Evolutionary conservation across 2,113 vertebrate species (phyloP), one percentile per base, ranked within the genome.

Genomic region (Chlamydotis undulata): DNA sequence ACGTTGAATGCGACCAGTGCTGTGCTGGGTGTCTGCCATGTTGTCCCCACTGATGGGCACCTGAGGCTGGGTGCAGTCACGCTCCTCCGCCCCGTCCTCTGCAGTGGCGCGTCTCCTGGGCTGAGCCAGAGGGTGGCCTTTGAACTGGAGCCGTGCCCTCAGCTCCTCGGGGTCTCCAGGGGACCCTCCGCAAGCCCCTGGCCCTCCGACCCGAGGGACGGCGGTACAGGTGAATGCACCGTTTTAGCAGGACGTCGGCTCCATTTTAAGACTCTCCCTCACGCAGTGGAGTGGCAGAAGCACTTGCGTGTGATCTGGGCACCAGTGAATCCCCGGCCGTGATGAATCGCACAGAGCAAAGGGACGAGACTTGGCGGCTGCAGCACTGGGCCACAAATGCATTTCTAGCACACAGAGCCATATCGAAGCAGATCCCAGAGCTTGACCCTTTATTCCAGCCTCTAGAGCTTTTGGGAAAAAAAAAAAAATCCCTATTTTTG

Each of bases 291-390:
- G 14, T 2, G 10, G 18, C 3, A 29, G 68, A 47, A 74, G 49
- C 6, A 2, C 53, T 79, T 41, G 19, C 19, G 4, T 10, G 28
- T 18, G 45, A 43, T 60, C 35, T 65, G 60, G 23, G 43, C n/a
- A 29, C n/a, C 5, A 39, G 0, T 79, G 55, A 64, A 33, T 50
- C 49, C n/a, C 49, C 5, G 45, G 19, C 23, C 1, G 0, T n/a
- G 56, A 52, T 1, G 19, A 87, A 6, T 28, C 5, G 43, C 57
- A 2, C 17, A 10, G 21, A 43, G 45, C 35, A 28, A 84, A 45
- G 37, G n/a, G n/a, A 12, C 7, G 2, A 24, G 49, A 52, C 41
- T 14, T 45, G 16, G 45, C 53, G n/a, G 57, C 53, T 37, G 55
- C 14, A 17, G 59, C 5, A 2, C 14, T 2, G 21, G 70, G 64